A percentile compares a stretch with the other conserved stretches of the same genome.
These are phyloP conservation scores for Phaenicophaeus curvirostris DNA, from an alignment of 2,797 vertebrate genomes.

Conservation along the genomic window DNA sequence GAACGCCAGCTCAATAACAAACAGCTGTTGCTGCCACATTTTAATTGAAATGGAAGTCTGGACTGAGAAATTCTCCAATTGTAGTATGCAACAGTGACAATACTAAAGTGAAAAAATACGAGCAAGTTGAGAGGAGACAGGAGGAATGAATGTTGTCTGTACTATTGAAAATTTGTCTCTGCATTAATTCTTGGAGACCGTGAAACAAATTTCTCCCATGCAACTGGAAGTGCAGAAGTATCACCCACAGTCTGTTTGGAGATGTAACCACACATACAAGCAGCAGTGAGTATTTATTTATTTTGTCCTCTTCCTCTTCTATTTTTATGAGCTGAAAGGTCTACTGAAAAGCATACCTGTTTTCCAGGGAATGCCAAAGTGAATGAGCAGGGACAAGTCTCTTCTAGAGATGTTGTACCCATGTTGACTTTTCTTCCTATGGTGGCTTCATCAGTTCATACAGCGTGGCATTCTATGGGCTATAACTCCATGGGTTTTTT, in stretches of 20 bases:
- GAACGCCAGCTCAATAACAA: neutral
- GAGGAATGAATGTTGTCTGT: neutral
- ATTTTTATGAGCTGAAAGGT: neutral
- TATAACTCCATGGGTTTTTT: neutral
- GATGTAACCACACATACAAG: fast-evolving
- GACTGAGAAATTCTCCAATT: neutral
- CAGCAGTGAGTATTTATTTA: neutral
- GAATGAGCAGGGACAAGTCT: neutral
- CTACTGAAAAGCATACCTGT: fast-evolving
- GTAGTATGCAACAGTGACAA: neutral
- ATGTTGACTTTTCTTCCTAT: neutral
- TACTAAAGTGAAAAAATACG: neutral
- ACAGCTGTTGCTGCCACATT: neutral
- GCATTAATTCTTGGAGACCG: neutral
- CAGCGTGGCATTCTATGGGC: too few species aligned
- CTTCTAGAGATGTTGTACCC: neutral
- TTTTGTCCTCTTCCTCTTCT: neutral
- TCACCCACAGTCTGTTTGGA: neutral
- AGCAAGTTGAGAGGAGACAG: neutral
- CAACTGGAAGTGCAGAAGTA: neutral
- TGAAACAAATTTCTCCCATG: too few species aligned
- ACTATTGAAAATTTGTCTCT: neutral
- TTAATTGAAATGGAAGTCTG: neutral
- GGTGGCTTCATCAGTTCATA: neutral
- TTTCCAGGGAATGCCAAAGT: neutral